These are phyloP conservation scores for Bembecia ichneumoniformis DNA, from an alignment of 2,888 invertebrate species.

Conservation along the genomic window DNA sequence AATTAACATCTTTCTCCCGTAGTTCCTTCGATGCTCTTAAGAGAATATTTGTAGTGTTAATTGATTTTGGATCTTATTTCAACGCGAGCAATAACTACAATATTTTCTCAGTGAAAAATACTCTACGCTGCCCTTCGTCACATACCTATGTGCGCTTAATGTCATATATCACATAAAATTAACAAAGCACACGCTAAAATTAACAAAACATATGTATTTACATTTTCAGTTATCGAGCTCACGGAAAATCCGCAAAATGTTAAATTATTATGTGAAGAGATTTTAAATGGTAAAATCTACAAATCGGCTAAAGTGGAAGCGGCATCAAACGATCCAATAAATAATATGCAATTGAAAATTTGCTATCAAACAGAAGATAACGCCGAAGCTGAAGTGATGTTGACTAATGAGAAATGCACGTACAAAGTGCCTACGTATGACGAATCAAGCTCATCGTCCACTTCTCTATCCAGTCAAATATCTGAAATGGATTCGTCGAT, in stretches of 20 bases:
- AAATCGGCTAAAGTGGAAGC: slow-evolving; percentile 45
- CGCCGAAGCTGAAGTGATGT: slow-evolving; percentile 49
- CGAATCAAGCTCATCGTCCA: slow-evolving; percentile 38
- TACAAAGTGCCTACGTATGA: slow-evolving; percentile 53
- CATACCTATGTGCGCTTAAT: no score
- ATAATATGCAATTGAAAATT: slow-evolving; percentile 48
- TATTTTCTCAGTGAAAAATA: no score
- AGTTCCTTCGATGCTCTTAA: no score
- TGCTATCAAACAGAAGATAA: slow-evolving; percentile 50
- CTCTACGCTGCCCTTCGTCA: no score
- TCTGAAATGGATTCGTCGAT: slow-evolving; percentile 50
- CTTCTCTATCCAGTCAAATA: slow-evolving; percentile 47
- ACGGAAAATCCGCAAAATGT: slow-evolving; percentile 71
- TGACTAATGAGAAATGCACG: slow-evolving; percentile 48
- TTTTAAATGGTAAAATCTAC: slow-evolving; percentile 72
- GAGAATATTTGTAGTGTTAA: no score
- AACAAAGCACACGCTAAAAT: no score
- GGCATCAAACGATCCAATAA: slow-evolving; percentile 25
- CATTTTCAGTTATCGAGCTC: slow-evolving; percentile 74
- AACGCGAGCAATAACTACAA: no score
- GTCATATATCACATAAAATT: no score
- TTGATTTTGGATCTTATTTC: no score
- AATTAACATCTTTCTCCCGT: no score
- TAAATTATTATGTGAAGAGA: slow-evolving; percentile 60
- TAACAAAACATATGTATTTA: slow-evolving; percentile 1